phyloP scores from a whole-genome alignment of 2,113 vertebrate species.

The Zapus hudsonius region DNA sequence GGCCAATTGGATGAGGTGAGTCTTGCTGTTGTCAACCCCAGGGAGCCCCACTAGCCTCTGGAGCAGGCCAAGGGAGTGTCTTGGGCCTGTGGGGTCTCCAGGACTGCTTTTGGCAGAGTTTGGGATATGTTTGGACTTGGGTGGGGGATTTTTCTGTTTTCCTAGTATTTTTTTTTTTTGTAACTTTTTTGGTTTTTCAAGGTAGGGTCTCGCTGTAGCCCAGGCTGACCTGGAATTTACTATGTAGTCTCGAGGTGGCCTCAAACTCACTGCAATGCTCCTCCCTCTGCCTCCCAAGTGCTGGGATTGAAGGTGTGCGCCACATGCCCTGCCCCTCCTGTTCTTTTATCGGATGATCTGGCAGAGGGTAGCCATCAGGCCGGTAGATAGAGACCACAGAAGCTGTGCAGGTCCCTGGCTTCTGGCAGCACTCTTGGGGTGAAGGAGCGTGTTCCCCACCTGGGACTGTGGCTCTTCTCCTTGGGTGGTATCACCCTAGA shows the following conservation, averaged over 20 bases:
- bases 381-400: not conserved
- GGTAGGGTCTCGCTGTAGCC: no score
- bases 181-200: no score
- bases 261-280: no score
- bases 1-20: slow-evolving; percentile 99
- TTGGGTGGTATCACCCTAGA: no score
- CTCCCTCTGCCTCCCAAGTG: no score
- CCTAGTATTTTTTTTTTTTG: no score
- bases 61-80: slow-evolving; percentile 30
- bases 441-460: not conserved
- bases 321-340: no score
- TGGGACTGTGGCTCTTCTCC: not conserved
- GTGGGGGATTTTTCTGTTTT: not conserved
- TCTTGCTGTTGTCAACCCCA: slow-evolving; percentile 48
- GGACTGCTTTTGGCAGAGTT: not conserved
- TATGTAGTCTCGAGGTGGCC: no score
- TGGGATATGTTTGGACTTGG: not conserved
- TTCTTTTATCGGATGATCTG: not conserved
- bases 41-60: slow-evolving; percentile 7
- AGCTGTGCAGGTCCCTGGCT: not conserved
- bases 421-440: not conserved
- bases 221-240: no score
- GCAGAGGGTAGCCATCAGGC: not conserved
- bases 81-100: not conserved
- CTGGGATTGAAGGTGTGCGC: no score